Conservation (phyloP, 1,140 invertebrate genomes). For the Parapsyche elsis region DNA sequence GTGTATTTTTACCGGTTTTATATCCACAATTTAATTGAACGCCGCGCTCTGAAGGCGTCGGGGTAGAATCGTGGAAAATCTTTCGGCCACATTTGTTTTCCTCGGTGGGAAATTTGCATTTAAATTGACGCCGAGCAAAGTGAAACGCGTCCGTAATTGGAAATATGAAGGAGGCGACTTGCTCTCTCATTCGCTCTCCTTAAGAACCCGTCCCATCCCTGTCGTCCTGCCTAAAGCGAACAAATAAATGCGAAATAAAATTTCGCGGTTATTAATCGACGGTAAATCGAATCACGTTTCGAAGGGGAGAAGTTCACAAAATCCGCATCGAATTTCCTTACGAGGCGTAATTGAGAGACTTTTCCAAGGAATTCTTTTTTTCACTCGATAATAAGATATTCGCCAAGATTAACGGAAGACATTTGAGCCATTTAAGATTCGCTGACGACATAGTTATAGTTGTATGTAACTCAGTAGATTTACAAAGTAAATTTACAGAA, state of each 20-base stretch:
- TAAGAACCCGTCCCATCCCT: not conserved
- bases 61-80: not conserved
- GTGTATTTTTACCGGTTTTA: not conserved
- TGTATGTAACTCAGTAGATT: too few relatives aligned
- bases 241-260: slow-evolving; percentile 19
- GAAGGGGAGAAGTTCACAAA: slow-evolving; percentile 12
- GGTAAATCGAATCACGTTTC: slow-evolving; percentile 24
- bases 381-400: too few relatives aligned
- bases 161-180: slow-evolving; percentile 23
- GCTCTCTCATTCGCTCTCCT: not conserved
- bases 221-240: not conserved
- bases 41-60: not conserved
- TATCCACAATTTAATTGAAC: not conserved
- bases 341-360: not conserved
- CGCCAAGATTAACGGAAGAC: too few relatives aligned
- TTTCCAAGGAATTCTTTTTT: too few relatives aligned
- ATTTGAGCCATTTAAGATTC: too few relatives aligned
- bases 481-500: too few relatives aligned
- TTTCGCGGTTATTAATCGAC: slow-evolving; percentile 28
- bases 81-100: slow-evolving; percentile 35
- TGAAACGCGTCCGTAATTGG: slow-evolving; percentile 31
- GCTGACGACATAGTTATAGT: too few relatives aligned
- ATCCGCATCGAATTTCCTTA: slow-evolving; percentile 1
- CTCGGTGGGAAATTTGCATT: slow-evolving; percentile 32
- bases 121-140: slow-evolving; percentile 28